A percentile compares a stretch with the other conserved stretches of the same genome.
Conservation (phyloP, 2,797 vertebrate species). For the Astyanax mexicanus region DNA sequence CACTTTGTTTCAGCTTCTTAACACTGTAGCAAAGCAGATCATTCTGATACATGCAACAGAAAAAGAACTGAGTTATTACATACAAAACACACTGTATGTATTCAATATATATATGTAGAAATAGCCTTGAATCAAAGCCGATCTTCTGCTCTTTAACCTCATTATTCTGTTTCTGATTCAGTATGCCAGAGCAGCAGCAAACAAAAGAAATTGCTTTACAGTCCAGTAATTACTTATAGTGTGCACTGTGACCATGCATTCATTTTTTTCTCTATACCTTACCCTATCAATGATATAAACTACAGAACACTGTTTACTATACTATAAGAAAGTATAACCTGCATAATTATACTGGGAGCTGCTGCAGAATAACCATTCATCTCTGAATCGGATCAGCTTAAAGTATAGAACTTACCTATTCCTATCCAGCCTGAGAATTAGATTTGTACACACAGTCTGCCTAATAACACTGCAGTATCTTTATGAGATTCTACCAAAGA, state of each 20-base stretch:
- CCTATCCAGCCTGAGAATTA: constrained; percentile 53
- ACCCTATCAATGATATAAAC: not conserved
- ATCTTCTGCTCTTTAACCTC: not conserved
- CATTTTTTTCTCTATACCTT: not conserved
- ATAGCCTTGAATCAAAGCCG: not conserved
- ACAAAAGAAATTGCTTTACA: not conserved
- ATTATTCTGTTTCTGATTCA: not conserved
- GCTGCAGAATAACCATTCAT: not conserved
- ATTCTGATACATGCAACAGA: too few species aligned
- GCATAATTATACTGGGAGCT: not conserved
- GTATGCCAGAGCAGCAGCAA: not conserved
- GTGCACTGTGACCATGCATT: not conserved
- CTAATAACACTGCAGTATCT: constrained; percentile 63
- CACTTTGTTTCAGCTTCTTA: too few species aligned
- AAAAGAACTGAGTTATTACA: too few species aligned
- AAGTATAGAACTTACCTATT: constrained; percentile 36
- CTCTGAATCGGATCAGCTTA: not conserved
- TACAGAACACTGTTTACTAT: not conserved
- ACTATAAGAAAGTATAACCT: not conserved
- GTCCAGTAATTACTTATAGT: not conserved
- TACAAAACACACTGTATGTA: too few species aligned
- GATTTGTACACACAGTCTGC: constrained; percentile 47
- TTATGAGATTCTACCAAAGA: constrained; percentile 67
- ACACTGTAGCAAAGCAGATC: too few species aligned
- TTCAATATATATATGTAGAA: not conserved